Evolutionary conservation across 1,140 invertebrate species (phyloP), one percentile per base, ranked within the genome.

Genomic region (Mya arenaria): DNA sequence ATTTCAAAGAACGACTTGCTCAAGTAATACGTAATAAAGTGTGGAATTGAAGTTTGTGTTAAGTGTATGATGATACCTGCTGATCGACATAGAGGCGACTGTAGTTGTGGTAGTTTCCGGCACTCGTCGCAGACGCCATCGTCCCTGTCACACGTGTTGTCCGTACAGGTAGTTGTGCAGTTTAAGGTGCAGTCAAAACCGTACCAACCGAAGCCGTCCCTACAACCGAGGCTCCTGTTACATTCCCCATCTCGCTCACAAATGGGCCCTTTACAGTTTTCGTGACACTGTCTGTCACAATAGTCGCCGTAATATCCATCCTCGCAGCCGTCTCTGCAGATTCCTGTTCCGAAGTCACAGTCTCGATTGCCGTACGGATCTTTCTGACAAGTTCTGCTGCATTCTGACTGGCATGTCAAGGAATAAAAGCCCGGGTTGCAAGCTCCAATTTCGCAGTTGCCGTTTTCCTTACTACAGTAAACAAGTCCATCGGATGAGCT

Each of bases 1-100:
- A n/a, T n/a, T n/a, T n/a, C n/a, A n/a, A n/a, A n/a, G n/a, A n/a
- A n/a, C n/a, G n/a, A n/a, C n/a, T n/a, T n/a, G n/a, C n/a, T n/a
- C n/a, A n/a, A n/a, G n/a, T n/a, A n/a, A n/a, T n/a, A n/a, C n/a
- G n/a, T n/a, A n/a, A n/a, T n/a, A n/a, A n/a, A n/a, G n/a, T n/a
- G n/a, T n/a, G n/a, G n/a, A n/a, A n/a, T n/a, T n/a, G n/a, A n/a
- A n/a, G n/a, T n/a, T n/a, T n/a, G n/a, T n/a, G n/a, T n/a, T n/a
- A n/a, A n/a, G 44, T 13, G n/a, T 13, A 48, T 13, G n/a, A 48
- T 48, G 44, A 48, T 80, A 80, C 77, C 77, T 69, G 77, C 77
- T 13, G 28, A 23, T 44, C 65, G 48, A 32, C 77, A 80, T 6
- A 80, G 77, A 32, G 66, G 55, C 1, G 30, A 60, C 30, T 71